Evolutionary conservation across 2,888 invertebrate genomes (phyloP).

Genomic region (Drosophila infuscata): DNA sequence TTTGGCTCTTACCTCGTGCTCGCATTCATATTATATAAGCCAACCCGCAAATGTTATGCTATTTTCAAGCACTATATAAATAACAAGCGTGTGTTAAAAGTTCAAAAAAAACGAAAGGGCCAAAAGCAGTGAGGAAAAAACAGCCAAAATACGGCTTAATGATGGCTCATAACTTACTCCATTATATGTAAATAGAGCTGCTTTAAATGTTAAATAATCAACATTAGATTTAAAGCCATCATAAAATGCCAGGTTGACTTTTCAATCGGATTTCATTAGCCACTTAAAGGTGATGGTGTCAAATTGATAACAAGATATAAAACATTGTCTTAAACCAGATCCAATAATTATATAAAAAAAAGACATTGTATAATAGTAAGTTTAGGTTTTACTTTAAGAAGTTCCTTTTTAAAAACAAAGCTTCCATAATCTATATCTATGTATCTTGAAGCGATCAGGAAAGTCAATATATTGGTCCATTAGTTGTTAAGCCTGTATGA

Average conservation of each 20-base stretch:
- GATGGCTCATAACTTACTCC: conserved; percentile 17
- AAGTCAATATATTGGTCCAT: fast-evolving
- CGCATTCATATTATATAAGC: conserved; percentile 61
- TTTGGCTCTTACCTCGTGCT: conserved; percentile 5
- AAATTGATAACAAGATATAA: background rate
- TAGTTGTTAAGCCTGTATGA: background rate
- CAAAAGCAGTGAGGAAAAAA: conserved; percentile 56
- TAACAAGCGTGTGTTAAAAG: conserved; percentile 58
- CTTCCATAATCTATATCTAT: background rate
- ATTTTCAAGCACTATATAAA: conserved; percentile 76
- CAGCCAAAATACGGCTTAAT: conserved; percentile 23
- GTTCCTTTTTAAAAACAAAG: background rate
- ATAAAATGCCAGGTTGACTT: background rate
- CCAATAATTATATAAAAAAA: too few species aligned
- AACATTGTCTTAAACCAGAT: too few species aligned
- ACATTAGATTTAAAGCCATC: background rate
- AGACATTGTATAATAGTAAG: background rate
- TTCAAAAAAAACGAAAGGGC: conserved; percentile 62
- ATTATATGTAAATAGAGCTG: conserved; percentile 4
- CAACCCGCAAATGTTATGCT: conserved; percentile 71
- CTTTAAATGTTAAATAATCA: conserved; percentile 13
- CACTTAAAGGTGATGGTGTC: background rate
- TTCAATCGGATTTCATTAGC: background rate
- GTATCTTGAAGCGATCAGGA: background rate
- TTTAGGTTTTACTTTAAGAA: background rate